Conservation (phyloP, 2,797 vertebrate genomes). For the Takifugu ocellatus region DNA sequence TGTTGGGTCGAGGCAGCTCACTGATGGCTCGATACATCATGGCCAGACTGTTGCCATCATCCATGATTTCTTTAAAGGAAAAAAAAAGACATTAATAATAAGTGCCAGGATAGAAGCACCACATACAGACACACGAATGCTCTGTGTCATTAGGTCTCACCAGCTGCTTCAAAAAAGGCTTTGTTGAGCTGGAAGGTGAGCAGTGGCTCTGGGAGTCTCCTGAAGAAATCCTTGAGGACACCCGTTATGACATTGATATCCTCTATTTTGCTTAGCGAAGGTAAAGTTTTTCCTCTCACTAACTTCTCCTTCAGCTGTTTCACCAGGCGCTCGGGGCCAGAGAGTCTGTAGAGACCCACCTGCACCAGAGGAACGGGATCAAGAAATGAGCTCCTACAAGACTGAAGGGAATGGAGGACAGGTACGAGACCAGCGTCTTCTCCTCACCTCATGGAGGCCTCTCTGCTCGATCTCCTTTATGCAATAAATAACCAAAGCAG, state of each 20-base stretch:
- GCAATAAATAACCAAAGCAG: conserved; percentile 85
- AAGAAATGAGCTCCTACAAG: conserved; percentile 7
- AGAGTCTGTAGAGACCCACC: conserved; percentile 88
- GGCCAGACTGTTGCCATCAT: conserved; percentile 88
- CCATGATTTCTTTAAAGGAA: conserved; percentile 79
- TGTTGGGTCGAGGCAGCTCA: conserved; percentile 87
- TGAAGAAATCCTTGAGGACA: conserved; percentile 90
- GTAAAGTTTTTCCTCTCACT: conserved; percentile 80
- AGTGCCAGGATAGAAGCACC: neutral
- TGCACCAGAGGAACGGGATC: conserved; percentile 40
- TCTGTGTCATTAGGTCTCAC: conserved; percentile 60
- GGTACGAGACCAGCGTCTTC: conserved; percentile 12
- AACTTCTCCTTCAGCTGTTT: conserved; percentile 91
- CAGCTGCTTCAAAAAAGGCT: conserved; percentile 87
- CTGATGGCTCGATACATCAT: conserved; percentile 83
- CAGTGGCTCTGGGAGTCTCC: conserved; percentile 88
- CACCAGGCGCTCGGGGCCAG: conserved; percentile 85
- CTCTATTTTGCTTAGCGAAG: conserved; percentile 85
- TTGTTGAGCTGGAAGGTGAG: conserved; percentile 88
- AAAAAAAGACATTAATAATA: neutral
- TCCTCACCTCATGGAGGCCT: conserved; percentile 86
- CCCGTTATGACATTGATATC: conserved; percentile 88
- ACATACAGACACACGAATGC: neutral
- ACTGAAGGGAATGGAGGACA: conserved; percentile 6
- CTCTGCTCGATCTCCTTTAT: conserved; percentile 91